Evolutionary conservation across 2,797 vertebrate genomes (phyloP).

Genomic region (Miichthys miiuy): DNA sequence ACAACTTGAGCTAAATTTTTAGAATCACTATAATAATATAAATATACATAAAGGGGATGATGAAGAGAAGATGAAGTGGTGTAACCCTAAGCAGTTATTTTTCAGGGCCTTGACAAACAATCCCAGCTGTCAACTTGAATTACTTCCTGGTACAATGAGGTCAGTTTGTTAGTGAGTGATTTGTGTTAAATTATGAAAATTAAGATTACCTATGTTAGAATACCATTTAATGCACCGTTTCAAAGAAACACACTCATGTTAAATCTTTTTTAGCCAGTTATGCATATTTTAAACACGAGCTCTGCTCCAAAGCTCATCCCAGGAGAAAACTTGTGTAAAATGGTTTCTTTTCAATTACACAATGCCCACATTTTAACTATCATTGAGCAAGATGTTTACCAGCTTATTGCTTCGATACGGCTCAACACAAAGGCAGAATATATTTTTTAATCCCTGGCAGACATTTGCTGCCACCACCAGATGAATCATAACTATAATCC

Average conservation of each 20-base stretch:
- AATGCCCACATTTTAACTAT: constrained; percentile 11
- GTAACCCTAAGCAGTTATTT: too few relatives aligned
- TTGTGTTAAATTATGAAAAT: not conserved
- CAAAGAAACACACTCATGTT: not conserved
- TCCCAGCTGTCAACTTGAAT: not conserved
- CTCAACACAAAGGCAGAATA: constrained; percentile 31
- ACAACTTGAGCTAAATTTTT: too few relatives aligned
- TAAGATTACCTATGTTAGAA: not conserved
- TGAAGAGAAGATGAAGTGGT: too few relatives aligned
- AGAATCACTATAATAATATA: too few relatives aligned
- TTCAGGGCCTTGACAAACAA: not conserved
- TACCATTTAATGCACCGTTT: not conserved
- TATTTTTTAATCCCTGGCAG: constrained; percentile 30
- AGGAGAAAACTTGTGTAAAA: not conserved
- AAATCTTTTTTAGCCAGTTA: not conserved
- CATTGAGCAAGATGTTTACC: constrained; percentile 22
- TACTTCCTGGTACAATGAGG: not conserved
- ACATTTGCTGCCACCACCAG: constrained; percentile 33
- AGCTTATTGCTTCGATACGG: constrained; percentile 16
- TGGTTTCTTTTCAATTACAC: constrained; percentile 3
- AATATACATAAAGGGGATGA: too few relatives aligned
- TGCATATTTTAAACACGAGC: not conserved
- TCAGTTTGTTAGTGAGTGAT: not conserved
- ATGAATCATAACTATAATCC: constrained; percentile 61
- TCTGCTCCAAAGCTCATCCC: not conserved